phyloP scores from a whole-genome alignment of 1,140 invertebrate genomes.

The Melanaphis sacchari region DNA sequence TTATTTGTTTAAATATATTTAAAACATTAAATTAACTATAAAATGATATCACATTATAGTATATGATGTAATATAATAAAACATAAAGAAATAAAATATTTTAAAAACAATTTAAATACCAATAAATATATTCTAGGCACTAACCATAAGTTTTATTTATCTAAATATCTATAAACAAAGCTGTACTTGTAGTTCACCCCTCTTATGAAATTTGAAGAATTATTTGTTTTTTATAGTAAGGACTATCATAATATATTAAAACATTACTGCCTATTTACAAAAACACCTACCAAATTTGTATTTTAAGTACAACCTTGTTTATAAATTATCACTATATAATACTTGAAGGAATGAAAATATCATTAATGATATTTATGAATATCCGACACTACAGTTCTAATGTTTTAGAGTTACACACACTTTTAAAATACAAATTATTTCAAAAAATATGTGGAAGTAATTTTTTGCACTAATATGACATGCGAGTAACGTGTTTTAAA shows the following conservation, averaged over 20 bases:
- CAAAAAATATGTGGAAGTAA: neutral
- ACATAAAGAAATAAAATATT: neutral
- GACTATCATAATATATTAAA: neutral
- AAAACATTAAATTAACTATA: neutral
- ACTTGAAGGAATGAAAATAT: neutral
- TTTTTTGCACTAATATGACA: conserved; percentile 68
- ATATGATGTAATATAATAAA: neutral
- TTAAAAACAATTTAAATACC: neutral
- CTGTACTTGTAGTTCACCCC: neutral
- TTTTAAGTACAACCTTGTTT: neutral
- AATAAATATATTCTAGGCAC: neutral
- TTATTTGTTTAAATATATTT: neutral
- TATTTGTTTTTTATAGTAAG: neutral
- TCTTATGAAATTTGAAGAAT: neutral
- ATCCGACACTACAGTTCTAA: conserved; percentile 30
- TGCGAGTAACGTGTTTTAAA: conserved; percentile 78
- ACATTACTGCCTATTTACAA: neutral
- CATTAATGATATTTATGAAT: neutral
- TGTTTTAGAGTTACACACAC: neutral
- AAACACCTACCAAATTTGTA: neutral
- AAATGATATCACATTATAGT: neutral
- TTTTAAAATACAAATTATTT: neutral
- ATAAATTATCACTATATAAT: neutral
- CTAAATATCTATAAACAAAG: neutral
- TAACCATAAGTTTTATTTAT: neutral